phyloP scores from a whole-genome alignment of 2,113 vertebrate genomes.

The Benitochromis conjunctus region DNA sequence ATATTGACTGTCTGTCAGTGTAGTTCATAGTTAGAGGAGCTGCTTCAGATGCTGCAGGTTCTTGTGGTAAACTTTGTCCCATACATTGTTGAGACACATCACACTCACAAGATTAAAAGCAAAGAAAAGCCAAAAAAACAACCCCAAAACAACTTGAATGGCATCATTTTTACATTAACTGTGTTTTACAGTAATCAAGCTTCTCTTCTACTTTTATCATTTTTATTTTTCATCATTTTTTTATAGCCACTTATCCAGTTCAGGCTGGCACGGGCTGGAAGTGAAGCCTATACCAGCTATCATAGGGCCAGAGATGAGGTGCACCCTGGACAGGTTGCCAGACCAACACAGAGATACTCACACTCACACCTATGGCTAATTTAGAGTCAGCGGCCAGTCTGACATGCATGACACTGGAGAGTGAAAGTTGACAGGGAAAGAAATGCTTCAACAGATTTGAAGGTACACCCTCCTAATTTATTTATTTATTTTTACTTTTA shows the following conservation, averaged over 20 bases:
- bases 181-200: not conserved
- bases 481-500: not conserved
- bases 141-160: not conserved
- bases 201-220: not conserved
- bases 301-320: not conserved
- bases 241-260: not conserved
- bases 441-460: too few species aligned
- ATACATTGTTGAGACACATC: not conserved
- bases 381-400: not conserved
- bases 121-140: not conserved
- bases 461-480: too few species aligned
- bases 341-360: not conserved
- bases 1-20: not conserved
- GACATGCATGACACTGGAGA: not conserved
- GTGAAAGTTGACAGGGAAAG: not conserved
- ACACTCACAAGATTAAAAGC: not conserved
- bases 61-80: not conserved
- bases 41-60: not conserved
- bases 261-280: not conserved
- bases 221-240: not conserved
- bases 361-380: not conserved
- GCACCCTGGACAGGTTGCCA: not conserved
- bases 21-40: not conserved
- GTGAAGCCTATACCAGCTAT: not conserved
- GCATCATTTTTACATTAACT: not conserved